Evolutionary conservation across 2,888 invertebrate species (phyloP).

Genomic region (Clistopyga incitator): DNA sequence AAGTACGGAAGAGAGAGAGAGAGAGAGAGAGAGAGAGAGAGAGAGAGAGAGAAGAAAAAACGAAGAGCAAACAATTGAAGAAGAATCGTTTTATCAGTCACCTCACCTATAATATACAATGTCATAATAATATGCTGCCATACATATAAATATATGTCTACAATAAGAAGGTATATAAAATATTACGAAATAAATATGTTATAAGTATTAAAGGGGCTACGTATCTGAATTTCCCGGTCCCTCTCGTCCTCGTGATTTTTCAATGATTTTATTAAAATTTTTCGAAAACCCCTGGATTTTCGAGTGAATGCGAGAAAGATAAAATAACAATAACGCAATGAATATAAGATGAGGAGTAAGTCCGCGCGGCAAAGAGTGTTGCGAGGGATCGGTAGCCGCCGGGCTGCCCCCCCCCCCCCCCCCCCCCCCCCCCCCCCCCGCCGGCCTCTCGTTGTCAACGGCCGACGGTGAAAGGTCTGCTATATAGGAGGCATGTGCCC

Average conservation of each 20-base stretch:
- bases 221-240: too few species aligned
- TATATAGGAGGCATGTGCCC: too few species aligned
- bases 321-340: too few species aligned
- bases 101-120: constrained; percentile 82
- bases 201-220: constrained; percentile 74
- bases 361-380: too few species aligned
- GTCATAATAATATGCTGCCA: constrained; percentile 84
- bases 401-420: too few species aligned
- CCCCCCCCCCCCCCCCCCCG: too few species aligned
- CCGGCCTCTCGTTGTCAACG: too few species aligned
- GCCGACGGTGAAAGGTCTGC: constrained; percentile 58
- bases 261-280: too few species aligned
- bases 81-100: constrained; percentile 81
- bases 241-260: constrained; percentile 8
- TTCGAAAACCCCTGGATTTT: too few species aligned
- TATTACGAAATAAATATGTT: constrained; percentile 80
- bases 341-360: too few species aligned
- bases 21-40: constrained; percentile 56
- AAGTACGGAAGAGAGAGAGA: constrained; percentile 51
- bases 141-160: constrained; percentile 84
- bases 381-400: too few species aligned
- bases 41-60: constrained; percentile 61
- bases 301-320: too few species aligned
- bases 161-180: constrained; percentile 81
- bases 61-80: constrained; percentile 68